Base-by-base conservation (phyloP, 1,140 invertebrate genomes). In the Drosophila auraria region DNA sequence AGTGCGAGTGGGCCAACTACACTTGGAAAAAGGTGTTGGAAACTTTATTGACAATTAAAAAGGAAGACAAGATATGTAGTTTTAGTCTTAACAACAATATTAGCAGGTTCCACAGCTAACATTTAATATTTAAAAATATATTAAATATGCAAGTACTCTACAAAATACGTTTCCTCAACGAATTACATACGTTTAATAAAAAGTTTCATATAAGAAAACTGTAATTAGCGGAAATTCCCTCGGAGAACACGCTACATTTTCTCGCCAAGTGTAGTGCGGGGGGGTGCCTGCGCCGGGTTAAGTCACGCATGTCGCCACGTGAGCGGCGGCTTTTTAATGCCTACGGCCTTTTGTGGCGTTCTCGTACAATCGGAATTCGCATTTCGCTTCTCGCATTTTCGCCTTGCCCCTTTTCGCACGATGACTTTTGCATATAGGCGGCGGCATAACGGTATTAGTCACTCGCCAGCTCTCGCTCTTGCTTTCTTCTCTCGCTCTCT, bases 281-380 rank as follows among this genome's bases (percentile, higher is more conserved):
- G 36, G 45, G 25, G n/a, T 36, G 33, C 33, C 45, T 57, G 53
- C 20, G 63, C 50, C 23, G 68, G 38, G 38, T 20, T 23, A 33
- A 71, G 64, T 71, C 68, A 71, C 68, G 68, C 63, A 71, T 40
- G 33, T 9, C 23, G 68, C 68, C 68, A 71, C 68, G 68, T 71
- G 68, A 71, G 68, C 20, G 64, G 12, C 33, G 30, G 68, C 68
- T 56, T 45, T 71, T 69, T 38, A 45, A n/a, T 56, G 68, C 63
- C 64, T 69, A 38, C 50, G 49, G 62, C 66, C 40, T 70, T 63
- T 62, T 42, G 30, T 42, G 40, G 20, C 9, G 36, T 40, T 59
- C 58, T 57, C 54, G 36, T 25, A 23, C 11, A 57, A 3, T 56
- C 33, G 20, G 17, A 23, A 38, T 56, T 61, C n/a, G 20, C 45